phyloP scores from a whole-genome alignment of 2,888 invertebrate genomes.

The Pachymerium ferrugineum region DNA sequence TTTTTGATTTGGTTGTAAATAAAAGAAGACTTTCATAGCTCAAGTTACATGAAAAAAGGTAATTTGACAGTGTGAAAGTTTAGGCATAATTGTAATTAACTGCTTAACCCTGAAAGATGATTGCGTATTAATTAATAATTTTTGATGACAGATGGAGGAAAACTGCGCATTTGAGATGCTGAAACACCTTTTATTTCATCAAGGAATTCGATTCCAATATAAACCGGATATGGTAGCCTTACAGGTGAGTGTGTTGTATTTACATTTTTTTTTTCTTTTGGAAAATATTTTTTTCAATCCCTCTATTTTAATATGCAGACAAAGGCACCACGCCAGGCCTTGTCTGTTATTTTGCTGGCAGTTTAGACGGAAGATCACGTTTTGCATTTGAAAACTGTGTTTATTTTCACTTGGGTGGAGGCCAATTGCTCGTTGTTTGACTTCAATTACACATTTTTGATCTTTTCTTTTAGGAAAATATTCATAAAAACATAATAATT shows the following conservation, averaged over 20 bases:
- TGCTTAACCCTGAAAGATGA: no score
- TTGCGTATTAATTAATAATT: slow-evolving; percentile 12
- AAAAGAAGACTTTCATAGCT: neutral
- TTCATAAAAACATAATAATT: slow-evolving; percentile 5
- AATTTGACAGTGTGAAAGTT: no score
- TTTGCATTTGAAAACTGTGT: slow-evolving; percentile 27
- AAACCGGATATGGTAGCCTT: slow-evolving; percentile 91
- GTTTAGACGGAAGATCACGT: slow-evolving; percentile 24
- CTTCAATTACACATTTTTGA: slow-evolving; percentile 27
- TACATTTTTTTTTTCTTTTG: slow-evolving; percentile 8
- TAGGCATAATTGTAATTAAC: no score
- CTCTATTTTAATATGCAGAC: slow-evolving; percentile 21
- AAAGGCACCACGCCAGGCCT: slow-evolving; percentile 24
- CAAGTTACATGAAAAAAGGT: neutral
- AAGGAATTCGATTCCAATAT: slow-evolving; percentile 82
- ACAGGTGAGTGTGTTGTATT: slow-evolving; percentile 56
- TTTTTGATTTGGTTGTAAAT: neutral
- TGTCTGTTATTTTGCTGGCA: slow-evolving; percentile 24
- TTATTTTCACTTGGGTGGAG: slow-evolving; percentile 25
- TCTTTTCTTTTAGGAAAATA: neutral
- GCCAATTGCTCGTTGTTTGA: slow-evolving; percentile 27
- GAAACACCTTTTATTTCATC: slow-evolving; percentile 83
- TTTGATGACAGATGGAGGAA: slow-evolving; percentile 74
- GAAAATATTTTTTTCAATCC: neutral
- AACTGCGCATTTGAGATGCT: slow-evolving; percentile 80